Evolutionary conservation across 2,113 vertebrate species (phyloP), one percentile per base, ranked within the genome.

Genomic region (Trochalopteron elliotii): DNA sequence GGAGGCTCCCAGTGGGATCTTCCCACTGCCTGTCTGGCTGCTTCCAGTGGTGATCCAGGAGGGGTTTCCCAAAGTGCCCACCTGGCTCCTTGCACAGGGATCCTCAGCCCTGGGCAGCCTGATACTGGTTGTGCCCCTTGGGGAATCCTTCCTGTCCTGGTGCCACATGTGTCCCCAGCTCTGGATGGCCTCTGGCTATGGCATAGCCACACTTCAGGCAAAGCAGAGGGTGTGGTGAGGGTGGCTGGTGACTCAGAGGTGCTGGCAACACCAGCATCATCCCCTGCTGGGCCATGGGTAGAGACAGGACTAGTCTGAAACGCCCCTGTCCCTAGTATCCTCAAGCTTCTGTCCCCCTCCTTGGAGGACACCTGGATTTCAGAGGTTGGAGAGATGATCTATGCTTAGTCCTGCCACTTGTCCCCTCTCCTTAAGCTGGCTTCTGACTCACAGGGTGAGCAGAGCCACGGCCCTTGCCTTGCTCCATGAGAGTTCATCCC

Each of bases 161-260:
- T 63, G 71, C 20, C 35, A 33, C 8, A 0, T 1, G 5, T 65
- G 83, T 64, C 35, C 63, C 60, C 40, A 23, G 45, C 57, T n/a
- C 57, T 5, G 6, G 1, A 44, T 14, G 24, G 42, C 39, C 15
- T 9, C 56, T 23, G 70, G 42, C 27, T 12, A 1, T 23, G 63
- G 50, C 0, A 0, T 24, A 50, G 70, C 40, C 22, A 1, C 0
- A 0, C 20, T 27, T 8, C 25, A 33, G 53, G 44, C 5, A 4
- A 23, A 23, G 52, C 35, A 24, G 25, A 50, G 89, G 87, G 64
- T 59, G 83, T 0, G 2, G 50, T 9, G 40, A 42, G 56, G 18
- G 68, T 25, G 33, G 31, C 30, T 52, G 52, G 68, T 95, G 92
- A 90, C 90, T 94, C 88, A 69, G 33, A 33, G 49, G 12, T 24